A percentile compares a stretch with the other conserved stretches of the same genome.
Conservation (phyloP, 2,797 vertebrate species). For the Halcyon leucocephala region DNA sequence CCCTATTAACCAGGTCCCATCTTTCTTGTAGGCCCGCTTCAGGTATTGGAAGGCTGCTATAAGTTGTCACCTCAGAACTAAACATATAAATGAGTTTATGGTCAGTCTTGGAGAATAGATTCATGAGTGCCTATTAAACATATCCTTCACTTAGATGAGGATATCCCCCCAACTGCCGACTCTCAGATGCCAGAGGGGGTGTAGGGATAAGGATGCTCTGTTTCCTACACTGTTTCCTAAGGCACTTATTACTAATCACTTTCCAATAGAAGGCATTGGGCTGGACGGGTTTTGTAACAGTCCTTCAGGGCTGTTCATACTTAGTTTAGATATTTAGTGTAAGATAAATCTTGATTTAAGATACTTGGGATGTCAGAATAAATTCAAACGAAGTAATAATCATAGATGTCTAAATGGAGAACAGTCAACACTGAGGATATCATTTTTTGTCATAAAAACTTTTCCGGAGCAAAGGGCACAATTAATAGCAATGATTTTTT, state of each 20-base stretch:
- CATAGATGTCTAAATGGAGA: background rate
- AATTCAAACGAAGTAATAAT: background rate
- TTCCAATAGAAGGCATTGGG: background rate
- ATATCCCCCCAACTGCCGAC: background rate
- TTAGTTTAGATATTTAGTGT: background rate
- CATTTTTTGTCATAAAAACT: background rate
- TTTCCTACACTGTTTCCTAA: background rate
- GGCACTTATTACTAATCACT: background rate
- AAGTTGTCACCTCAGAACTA: background rate
- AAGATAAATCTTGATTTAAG: no score
- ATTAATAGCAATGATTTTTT: background rate
- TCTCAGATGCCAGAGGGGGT: background rate
- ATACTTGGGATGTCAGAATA: no score
- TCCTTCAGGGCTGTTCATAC: background rate
- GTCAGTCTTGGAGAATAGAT: background rate
- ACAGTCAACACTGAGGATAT: background rate
- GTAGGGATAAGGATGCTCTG: background rate
- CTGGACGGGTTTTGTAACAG: background rate
- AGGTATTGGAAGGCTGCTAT: no score
- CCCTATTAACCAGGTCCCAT: no score
- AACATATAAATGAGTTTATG: background rate
- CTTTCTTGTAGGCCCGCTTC: no score
- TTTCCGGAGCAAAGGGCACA: background rate
- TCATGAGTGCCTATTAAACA: fast-evolving
- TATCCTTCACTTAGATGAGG: background rate